Base-by-base conservation (phyloP, 2,113 vertebrate genomes). In the Tyrannus savana region DNA sequence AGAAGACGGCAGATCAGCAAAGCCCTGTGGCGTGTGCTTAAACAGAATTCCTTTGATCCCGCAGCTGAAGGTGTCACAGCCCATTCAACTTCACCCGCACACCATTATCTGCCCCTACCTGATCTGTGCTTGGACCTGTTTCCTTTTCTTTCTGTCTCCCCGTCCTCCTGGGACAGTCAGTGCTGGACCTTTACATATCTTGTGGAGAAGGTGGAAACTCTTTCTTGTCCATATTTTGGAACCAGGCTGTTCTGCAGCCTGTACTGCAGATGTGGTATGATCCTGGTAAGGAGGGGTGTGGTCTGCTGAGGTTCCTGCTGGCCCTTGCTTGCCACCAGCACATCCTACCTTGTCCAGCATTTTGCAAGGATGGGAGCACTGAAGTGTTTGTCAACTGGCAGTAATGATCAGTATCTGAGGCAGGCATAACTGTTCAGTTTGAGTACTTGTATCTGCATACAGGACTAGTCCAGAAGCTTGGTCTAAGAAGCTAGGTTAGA, bases 261-360 rank as follows among this genome's bases (percentile, higher is more conserved):
- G 2, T 10, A 31, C 17, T 2, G 3, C 35, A 62, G 58, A 19
- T 42, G 14, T 0, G 0, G 6, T 25, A 6, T 56, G 25, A 35
- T 68, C 21, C 50, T 80, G 21, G 35, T 30, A 55, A n/a, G 8
- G 8, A 62, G 21, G 9, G 12, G 55, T 14, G 16, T 84, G 60
- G 17, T 74, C n/a, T 77, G 31, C 59, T 87, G 55, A 69, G 7
- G 19, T 17, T 69, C 7, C n/a, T 87, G 35, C 41, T 69, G 30
- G 41, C 1, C 1, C 19, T 77, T 79, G 31, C 15, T 11, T 59
- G 39, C 30, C 21, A 50, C 30, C 28, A 50, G 30, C 35, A 63
- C 14, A 6, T 77, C 7, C 24, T 81, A 12, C 18, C 24, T 33
- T 2, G 0, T 60, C 37, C 27, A 56, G 23, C 14, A 16, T 78